phyloP scores from a whole-genome alignment of 2,113 vertebrate species.

The Brachyistius frenatus region DNA sequence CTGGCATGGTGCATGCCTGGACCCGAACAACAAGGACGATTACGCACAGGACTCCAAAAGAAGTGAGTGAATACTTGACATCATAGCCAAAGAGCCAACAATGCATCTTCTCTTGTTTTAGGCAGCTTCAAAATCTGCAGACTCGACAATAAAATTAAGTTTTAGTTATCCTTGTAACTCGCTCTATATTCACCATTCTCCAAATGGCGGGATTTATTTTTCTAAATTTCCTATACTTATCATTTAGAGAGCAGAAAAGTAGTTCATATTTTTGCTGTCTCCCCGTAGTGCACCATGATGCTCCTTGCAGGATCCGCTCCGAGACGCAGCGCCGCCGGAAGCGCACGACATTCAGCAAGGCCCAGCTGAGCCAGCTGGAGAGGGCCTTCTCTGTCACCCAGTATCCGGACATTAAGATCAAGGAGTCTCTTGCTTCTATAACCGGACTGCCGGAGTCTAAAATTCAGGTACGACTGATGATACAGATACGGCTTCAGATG shows the following conservation, averaged over 20 bases:
- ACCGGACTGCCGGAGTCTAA: conserved; percentile 89
- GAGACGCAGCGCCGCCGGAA: conserved; percentile 76
- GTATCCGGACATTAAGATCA: conserved; percentile 86
- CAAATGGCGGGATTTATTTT: background rate
- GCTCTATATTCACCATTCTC: background rate
- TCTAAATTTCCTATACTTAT: background rate
- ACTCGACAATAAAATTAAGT: too few species aligned
- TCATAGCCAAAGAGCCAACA: too few species aligned
- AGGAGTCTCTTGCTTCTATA: conserved; percentile 84
- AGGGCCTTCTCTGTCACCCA: conserved; percentile 83
- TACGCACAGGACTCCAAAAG: conserved; percentile 40
- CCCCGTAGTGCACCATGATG: conserved; percentile 19
- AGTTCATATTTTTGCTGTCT: background rate
- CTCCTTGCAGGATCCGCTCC: background rate
- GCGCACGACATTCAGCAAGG: conserved; percentile 86
- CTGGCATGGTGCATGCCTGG: conserved; percentile 37
- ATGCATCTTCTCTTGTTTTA: too few species aligned
- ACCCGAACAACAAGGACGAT: conserved; percentile 16
- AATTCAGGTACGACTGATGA: conserved; percentile 83
- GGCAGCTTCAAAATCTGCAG: too few species aligned
- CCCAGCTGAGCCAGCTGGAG: conserved; percentile 88
- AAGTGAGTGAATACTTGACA: conserved; percentile 45
- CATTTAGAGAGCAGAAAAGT: background rate
- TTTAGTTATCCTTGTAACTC: background rate
- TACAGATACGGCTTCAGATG: background rate